phyloP scores from a whole-genome alignment of 2,888 invertebrate species.

The Erebia ligea region DNA sequence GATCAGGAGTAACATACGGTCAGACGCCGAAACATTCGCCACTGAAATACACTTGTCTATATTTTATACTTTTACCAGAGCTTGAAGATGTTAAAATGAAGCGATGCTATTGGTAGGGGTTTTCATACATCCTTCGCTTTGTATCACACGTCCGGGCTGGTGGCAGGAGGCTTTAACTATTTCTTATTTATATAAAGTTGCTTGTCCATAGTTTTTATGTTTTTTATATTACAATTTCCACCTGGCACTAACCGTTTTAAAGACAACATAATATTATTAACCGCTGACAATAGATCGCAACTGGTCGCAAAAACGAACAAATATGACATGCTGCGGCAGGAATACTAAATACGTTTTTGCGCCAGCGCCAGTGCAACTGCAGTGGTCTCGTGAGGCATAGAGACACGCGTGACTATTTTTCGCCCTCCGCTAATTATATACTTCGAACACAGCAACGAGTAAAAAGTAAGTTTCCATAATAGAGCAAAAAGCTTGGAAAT shows the following conservation, averaged over 20 bases:
- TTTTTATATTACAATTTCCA: not conserved
- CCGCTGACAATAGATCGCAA: not conserved
- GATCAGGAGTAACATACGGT: no score
- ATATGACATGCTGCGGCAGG: not conserved
- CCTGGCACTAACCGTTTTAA: not conserved
- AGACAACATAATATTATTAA: not conserved
- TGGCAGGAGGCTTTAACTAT: no score
- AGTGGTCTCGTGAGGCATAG: not conserved
- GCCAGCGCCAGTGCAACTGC: not conserved
- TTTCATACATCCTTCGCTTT: no score
- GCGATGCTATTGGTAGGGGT: no score
- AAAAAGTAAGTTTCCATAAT: not conserved
- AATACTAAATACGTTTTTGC: constrained; percentile 16
- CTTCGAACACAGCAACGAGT: not conserved
- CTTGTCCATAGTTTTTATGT: not conserved
- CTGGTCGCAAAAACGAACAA: not conserved
- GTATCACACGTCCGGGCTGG: not conserved
- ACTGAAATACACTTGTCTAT: no score
- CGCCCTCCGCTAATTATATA: not conserved
- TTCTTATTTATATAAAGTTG: not conserved
- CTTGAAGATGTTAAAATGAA: no score
- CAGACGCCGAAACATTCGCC: no score
- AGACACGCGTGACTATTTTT: not conserved
- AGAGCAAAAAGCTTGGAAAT: not conserved
- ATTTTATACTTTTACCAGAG: no score